Evolutionary conservation across 2,888 invertebrate genomes (phyloP).

Genomic region (Mylabris sibirica): DNA sequence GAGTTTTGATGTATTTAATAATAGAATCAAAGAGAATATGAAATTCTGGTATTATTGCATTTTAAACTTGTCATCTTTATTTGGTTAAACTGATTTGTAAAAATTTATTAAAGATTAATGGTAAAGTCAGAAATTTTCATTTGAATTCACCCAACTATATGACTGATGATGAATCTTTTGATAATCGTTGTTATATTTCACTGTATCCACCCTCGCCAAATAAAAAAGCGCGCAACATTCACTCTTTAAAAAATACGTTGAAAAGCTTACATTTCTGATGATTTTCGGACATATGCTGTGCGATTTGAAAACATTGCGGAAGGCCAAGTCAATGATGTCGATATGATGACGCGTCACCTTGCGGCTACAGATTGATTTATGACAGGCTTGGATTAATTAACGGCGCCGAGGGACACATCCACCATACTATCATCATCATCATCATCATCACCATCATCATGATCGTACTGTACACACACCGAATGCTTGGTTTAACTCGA

Average conservation of each 20-base stretch:
- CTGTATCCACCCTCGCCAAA: constrained; percentile 20
- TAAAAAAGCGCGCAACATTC: constrained; percentile 27
- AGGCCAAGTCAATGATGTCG: constrained; percentile 61
- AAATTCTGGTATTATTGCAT: constrained; percentile 1
- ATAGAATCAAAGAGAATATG: constrained; percentile 3
- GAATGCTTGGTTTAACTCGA: constrained; percentile 30
- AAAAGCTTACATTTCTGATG: constrained; percentile 28
- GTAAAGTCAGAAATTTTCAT: not conserved
- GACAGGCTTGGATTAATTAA: constrained; percentile 59
- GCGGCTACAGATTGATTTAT: constrained; percentile 62
- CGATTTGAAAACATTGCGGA: constrained; percentile 50
- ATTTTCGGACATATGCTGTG: constrained; percentile 47
- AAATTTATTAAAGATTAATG: not conserved
- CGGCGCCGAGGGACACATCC: constrained; percentile 55
- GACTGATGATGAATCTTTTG: constrained; percentile 44
- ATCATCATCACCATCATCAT: constrained; percentile 34
- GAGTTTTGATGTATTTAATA: not conserved
- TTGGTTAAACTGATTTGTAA: not conserved
- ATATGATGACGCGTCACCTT: constrained; percentile 63
- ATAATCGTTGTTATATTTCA: constrained; percentile 26
- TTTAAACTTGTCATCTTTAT: not conserved
- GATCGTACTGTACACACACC: constrained; percentile 16
- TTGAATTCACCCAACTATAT: constrained; percentile 33
- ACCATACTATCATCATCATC: constrained; percentile 43
- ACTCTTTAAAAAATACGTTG: not conserved